Conservation (phyloP, 23 tunicate genomes). For the Ciona savignyi region DNA sequence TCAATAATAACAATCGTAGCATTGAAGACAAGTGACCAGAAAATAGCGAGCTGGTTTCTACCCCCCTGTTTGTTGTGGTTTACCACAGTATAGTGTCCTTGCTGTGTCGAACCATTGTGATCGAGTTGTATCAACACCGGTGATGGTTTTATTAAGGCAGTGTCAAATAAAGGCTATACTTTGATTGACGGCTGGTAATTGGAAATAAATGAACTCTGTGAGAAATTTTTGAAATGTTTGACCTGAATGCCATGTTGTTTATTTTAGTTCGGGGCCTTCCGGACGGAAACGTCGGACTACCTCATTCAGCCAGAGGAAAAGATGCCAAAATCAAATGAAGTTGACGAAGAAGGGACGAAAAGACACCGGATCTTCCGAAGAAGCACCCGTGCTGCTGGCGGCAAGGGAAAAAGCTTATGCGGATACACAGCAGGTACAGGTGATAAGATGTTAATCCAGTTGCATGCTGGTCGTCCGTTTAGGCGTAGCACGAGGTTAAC, state of each 20-base stretch:
- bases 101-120: too few species aligned
- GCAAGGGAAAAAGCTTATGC: conserved; percentile 34
- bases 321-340: conserved; percentile 13
- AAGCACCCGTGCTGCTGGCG: conserved; percentile 24
- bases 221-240: too few species aligned
- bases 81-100: too few species aligned
- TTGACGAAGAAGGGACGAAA: conserved; percentile 68
- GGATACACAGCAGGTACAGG: conserved; percentile 50
- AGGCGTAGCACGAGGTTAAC: too few species aligned
- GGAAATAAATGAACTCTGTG: too few species aligned
- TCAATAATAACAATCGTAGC: background rate
- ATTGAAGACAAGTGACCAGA: background rate
- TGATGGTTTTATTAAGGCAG: too few species aligned
- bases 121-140: too few species aligned
- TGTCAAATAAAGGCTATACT: too few species aligned
- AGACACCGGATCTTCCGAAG: conserved; percentile 62
- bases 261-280: conserved; percentile 87
- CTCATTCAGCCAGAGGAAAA: conserved; percentile 60
- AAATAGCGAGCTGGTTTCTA: background rate
- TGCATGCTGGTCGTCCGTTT: background rate
- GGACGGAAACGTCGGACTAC: conserved; percentile 52
- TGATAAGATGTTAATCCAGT: background rate
- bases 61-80: too few species aligned
- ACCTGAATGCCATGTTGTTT: background rate
- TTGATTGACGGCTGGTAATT: background rate